Conservation (phyloP, 2,113 vertebrate genomes). For the Pseudonaja textilis region DNA sequence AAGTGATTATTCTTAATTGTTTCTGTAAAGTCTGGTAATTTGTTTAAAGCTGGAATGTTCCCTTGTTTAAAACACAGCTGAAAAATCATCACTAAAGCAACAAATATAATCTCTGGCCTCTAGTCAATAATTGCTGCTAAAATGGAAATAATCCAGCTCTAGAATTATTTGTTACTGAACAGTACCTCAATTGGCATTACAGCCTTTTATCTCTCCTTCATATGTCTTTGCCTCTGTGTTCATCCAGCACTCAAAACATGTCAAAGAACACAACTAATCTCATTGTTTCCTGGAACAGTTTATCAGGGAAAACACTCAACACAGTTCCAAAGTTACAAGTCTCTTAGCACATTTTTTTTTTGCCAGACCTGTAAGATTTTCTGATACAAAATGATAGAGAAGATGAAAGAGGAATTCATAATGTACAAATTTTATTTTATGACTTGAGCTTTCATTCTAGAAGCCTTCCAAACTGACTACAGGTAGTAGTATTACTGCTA, state of each 20-base stretch:
- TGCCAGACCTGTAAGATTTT: constrained; percentile 20
- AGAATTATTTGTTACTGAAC: constrained; percentile 53
- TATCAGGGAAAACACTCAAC: constrained; percentile 69
- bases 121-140: constrained; percentile 44
- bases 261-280: constrained; percentile 76
- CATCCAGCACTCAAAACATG: constrained; percentile 69
- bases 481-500: neutral
- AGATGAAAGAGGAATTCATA: neutral
- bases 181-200: constrained; percentile 49
- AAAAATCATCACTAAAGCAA: constrained; percentile 15
- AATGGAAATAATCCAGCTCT: constrained; percentile 57
- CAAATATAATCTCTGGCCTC: constrained; percentile 29
- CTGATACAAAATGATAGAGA: neutral
- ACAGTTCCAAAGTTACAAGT: constrained; percentile 62
- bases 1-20: neutral
- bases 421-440: constrained; percentile 2
- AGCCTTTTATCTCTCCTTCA: constrained; percentile 72
- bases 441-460: neutral
- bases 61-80: neutral
- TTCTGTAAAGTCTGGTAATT: rapidly evolving
- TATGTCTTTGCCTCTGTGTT: constrained; percentile 67
- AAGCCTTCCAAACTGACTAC: constrained; percentile 1
- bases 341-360: constrained; percentile 33
- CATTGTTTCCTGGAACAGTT: constrained; percentile 72
- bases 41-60: neutral